Base-by-base conservation (phyloP, 1,140 invertebrate species). In the Melipona quadrifasciata region DNA sequence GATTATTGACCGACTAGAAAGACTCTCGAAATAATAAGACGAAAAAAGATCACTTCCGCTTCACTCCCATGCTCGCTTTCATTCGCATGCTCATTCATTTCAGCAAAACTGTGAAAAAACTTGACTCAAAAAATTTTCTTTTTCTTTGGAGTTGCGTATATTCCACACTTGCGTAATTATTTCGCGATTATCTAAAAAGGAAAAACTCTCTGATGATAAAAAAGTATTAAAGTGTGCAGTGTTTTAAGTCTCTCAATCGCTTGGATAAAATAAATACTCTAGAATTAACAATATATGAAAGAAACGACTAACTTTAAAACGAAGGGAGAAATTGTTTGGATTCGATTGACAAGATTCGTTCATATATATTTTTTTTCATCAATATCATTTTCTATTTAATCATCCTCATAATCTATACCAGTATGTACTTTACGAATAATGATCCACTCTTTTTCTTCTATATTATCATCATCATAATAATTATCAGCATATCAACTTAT, bases 351-450 rank as follows among this genome's bases (percentile, higher is more conserved):
- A 91, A 92, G 65, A 89, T 81, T 14, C 12, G 47, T 68, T 64
- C 31, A 55, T 73, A 78, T 55, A 55, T 73, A 78, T 64, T 78
- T 73, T 80, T 86, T 82, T 85, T 87, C 89, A 91, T 91, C 86
- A 90, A 92, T 92, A 91, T 88, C 87, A 92, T 93, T 92, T 92
- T 92, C 91, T 93, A 93, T 93, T 93, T 93, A 93, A 93, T 93
- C 90, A 89, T 91, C 82, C 83, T 91, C 89, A 93, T 93, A 92
- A 92, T 93, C 92, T 93, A 92, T 91, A 87, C 91, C 91, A 92
- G 85, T 87, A 88, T 91, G 89, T 93, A 92, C 87, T 93, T 92
- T 93, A 93, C 77, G 91, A 93, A 93, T 93, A 93, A 91, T 92
- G 90, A 92, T 92, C 87, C 89, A 92, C 80, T 81, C 71, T 90